Conservation (phyloP, 2,888 invertebrate species). For the Mesoligia furuncula region DNA sequence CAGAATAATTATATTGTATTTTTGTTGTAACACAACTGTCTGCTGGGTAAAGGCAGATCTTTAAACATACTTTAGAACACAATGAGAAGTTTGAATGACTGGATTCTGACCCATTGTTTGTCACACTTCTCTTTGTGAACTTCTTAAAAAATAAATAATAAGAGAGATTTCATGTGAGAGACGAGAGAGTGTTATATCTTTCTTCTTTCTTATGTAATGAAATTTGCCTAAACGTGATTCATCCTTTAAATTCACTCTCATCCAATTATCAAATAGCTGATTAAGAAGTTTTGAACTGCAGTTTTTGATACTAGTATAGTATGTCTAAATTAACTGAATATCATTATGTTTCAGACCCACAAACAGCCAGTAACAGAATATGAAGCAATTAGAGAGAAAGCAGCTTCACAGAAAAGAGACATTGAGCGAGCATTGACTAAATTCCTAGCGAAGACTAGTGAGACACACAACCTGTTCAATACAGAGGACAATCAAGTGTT, state of each 20-base stretch:
- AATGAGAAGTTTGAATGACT: too few relatives aligned
- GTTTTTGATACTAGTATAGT: background rate
- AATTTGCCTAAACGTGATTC: background rate
- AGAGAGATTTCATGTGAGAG: background rate
- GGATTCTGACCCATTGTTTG: background rate
- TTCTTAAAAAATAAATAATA: background rate
- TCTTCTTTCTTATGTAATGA: background rate
- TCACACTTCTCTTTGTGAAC: background rate
- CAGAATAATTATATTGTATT: background rate
- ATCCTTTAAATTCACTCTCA: background rate
- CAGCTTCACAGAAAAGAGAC: slow-evolving; percentile 97
- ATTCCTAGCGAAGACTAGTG: slow-evolving; percentile 98
- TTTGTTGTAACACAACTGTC: too few relatives aligned
- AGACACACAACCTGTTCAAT: slow-evolving; percentile 97
- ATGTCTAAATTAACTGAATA: background rate
- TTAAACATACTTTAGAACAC: too few relatives aligned
- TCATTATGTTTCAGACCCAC: slow-evolving; percentile 93
- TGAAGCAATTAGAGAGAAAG: slow-evolving; percentile 98
- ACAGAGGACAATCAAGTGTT: slow-evolving; percentile 97
- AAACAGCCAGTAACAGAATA: slow-evolving; percentile 99
- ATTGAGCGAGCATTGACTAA: slow-evolving; percentile 98
- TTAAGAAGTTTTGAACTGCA: background rate
- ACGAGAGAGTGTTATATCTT: background rate
- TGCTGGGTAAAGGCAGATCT: too few relatives aligned
- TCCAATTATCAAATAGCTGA: background rate